phyloP scores from a whole-genome alignment of 2,888 invertebrate genomes.

The Marronus borbonicus region DNA sequence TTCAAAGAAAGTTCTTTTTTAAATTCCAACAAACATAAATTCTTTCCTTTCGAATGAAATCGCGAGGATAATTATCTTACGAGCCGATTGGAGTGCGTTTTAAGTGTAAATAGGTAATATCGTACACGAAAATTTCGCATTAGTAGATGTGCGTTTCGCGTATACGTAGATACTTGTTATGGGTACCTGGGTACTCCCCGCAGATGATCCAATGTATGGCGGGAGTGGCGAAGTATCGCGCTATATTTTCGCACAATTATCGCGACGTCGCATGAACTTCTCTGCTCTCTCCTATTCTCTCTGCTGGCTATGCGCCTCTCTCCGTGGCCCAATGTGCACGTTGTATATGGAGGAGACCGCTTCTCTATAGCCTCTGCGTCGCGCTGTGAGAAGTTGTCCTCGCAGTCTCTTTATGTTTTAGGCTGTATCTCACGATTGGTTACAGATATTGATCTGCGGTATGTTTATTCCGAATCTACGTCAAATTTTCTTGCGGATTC shows the following conservation, averaged over 20 bases:
- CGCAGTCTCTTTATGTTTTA: slow-evolving; percentile 52
- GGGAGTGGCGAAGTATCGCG: slow-evolving; percentile 7
- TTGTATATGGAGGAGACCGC: not conserved
- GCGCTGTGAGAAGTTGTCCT: slow-evolving; percentile 50
- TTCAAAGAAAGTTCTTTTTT: no score
- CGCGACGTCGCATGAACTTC: slow-evolving; percentile 35
- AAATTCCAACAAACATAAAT: no score
- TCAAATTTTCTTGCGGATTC: slow-evolving; percentile 61
- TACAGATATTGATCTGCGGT: slow-evolving; percentile 60
- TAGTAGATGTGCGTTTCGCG: slow-evolving; percentile 8
- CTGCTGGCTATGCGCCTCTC: slow-evolving; percentile 25
- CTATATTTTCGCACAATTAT: slow-evolving; percentile 41
- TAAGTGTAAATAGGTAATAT: not conserved
- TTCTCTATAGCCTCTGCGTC: slow-evolving; percentile 47
- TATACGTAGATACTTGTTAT: not conserved
- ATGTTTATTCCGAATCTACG: slow-evolving; percentile 63
- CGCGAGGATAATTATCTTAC: not conserved
- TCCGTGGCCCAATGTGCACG: slow-evolving; percentile 32
- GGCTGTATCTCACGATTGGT: slow-evolving; percentile 55
- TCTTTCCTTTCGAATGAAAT: no score
- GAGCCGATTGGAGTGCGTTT: not conserved
- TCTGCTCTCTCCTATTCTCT: not conserved
- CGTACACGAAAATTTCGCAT: not conserved
- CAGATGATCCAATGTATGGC: not conserved
- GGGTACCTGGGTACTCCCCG: not conserved